A percentile compares a stretch with the other conserved stretches of the same genome.
phyloP scores from a whole-genome alignment of 2,888 invertebrate genomes.

The Gisinianus flammeolus region DNA sequence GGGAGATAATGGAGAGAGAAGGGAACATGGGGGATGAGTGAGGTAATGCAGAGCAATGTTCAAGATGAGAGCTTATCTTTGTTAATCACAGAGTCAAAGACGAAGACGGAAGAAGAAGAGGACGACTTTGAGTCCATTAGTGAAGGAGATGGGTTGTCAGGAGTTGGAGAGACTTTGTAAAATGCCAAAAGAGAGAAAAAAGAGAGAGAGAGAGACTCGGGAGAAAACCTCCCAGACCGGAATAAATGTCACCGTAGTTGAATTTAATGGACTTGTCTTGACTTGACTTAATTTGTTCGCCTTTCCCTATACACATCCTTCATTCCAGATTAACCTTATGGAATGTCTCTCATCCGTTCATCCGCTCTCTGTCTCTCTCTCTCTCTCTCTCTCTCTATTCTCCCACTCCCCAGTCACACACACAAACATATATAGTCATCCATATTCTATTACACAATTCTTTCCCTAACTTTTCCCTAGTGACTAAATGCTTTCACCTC shows the following conservation, averaged over 20 bases:
- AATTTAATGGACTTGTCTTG: conserved; percentile 39
- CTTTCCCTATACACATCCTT: conserved; percentile 7
- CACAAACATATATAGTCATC: neutral
- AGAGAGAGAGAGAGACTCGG: neutral
- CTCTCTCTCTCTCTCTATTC: neutral
- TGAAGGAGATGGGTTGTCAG: conserved; percentile 28
- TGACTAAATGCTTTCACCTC: conserved; percentile 25
- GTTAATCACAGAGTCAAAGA: conserved; percentile 22
- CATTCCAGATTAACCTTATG: neutral
- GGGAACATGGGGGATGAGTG: neutral
- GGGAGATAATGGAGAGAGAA: neutral
- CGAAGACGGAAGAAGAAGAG: neutral
- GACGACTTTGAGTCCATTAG: conserved; percentile 27
- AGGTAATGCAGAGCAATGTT: neutral
- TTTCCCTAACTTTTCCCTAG: conserved; percentile 25
- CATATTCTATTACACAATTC: conserved; percentile 16
- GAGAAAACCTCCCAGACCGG: conserved; percentile 2
- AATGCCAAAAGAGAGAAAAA: conserved; percentile 13
- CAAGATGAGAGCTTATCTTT: conserved; percentile 27
- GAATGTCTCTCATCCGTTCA: neutral
- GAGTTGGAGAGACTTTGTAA: neutral
- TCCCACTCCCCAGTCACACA: neutral
- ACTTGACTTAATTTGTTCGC: conserved; percentile 34
- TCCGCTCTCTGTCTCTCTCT: neutral
- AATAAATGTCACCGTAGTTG: conserved; percentile 39